Conservation (phyloP, 1,140 invertebrate genomes). For the Elysia chlorotica region DNA sequence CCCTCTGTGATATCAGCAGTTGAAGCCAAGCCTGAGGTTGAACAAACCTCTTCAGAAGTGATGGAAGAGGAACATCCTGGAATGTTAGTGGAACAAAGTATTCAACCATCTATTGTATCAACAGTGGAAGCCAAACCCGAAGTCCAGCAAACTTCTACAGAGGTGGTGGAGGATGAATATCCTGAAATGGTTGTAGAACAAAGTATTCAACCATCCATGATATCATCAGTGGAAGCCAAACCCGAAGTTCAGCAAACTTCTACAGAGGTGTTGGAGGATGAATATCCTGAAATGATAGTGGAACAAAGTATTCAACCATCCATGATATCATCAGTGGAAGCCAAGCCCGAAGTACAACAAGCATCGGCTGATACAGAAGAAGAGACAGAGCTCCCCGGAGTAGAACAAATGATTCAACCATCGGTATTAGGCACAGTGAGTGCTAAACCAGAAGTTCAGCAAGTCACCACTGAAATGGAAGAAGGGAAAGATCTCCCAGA, state of each 20-base stretch:
- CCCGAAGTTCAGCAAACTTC: not conserved
- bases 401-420: not conserved
- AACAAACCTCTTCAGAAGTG: not conserved
- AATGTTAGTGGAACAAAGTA: not conserved
- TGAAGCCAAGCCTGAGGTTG: not conserved
- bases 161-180: not conserved
- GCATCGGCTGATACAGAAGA: not conserved
- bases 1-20: not conserved
- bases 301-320: not conserved
- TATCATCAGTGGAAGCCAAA: not conserved
- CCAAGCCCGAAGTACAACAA: not conserved
- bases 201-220: not conserved
- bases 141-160: not conserved
- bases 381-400: not conserved
- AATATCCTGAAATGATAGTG: not conserved
- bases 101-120: not conserved
- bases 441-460: no score
- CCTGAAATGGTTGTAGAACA: not conserved
- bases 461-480: not conserved
- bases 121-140: not conserved
- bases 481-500: not conserved
- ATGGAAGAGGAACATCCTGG: not conserved
- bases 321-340: not conserved
- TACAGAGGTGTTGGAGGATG: not conserved
- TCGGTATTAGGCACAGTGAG: no score